These are phyloP conservation scores for Calameuta idolon DNA, from an alignment of 2,888 invertebrate genomes.

Conservation along the genomic window DNA sequence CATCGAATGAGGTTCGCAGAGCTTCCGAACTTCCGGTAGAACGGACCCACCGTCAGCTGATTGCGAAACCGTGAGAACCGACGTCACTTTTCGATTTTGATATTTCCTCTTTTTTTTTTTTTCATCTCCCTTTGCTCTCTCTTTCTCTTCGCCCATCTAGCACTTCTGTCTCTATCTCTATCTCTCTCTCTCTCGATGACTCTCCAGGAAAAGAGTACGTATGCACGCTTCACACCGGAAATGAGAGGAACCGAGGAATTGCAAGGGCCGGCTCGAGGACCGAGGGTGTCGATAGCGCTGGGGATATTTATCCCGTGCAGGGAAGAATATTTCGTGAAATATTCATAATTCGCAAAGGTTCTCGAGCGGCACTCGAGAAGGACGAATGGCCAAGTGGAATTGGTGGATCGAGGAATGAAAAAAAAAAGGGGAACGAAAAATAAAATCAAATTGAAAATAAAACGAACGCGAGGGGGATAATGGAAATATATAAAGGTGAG, in stretches of 20 bases:
- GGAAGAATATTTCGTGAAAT: slow-evolving; percentile 9
- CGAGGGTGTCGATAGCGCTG: slow-evolving; percentile 7
- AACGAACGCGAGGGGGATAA: slow-evolving; percentile 2
- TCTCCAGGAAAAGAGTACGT: slow-evolving; percentile 55
- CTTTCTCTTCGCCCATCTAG: neutral
- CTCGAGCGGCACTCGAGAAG: slow-evolving; percentile 22
- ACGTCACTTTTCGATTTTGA: too few relatives aligned
- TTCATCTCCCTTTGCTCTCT: neutral
- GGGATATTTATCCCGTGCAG: neutral
- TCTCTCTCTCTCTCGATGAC: slow-evolving; percentile 43
- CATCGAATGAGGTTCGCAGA: too few relatives aligned
- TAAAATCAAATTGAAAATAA: neutral
- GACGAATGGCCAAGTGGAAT: slow-evolving; percentile 22
- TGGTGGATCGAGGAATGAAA: slow-evolving; percentile 52
- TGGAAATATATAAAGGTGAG: too few relatives aligned
- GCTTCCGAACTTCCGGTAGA: too few relatives aligned
- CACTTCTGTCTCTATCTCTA: slow-evolving; percentile 6
- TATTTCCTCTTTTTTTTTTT: neutral
- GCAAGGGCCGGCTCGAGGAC: too few relatives aligned
- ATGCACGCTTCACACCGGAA: slow-evolving; percentile 21
- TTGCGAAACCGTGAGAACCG: too few relatives aligned
- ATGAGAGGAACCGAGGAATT: too few relatives aligned
- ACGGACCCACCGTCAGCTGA: too few relatives aligned
- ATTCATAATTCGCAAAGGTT: slow-evolving; percentile 24
- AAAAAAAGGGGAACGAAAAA: slow-evolving; percentile 39